Conservation (phyloP, 2,888 invertebrate genomes). For the Peribatodes rhomboidaria region DNA sequence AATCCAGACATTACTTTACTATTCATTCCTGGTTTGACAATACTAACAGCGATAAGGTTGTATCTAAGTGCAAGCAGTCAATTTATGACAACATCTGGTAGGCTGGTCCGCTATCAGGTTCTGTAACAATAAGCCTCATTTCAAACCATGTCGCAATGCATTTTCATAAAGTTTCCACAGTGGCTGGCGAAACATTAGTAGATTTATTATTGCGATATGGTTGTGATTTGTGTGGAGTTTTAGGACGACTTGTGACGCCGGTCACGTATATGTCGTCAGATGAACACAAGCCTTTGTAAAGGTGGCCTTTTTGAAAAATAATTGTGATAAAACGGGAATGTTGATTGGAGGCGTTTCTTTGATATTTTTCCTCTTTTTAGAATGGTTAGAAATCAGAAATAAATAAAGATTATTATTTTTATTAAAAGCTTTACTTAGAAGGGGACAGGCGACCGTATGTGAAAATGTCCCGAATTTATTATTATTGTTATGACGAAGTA, state of each 20-base stretch:
- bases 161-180: neutral
- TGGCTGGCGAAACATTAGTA: neutral
- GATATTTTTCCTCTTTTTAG: conserved; percentile 8
- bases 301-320: conserved; percentile 23
- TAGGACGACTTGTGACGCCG: conserved; percentile 9
- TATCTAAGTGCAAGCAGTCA: conserved; percentile 9
- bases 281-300: conserved; percentile 26
- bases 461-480: too few species aligned
- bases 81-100: conserved; percentile 16
- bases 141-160: neutral
- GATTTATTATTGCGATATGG: conserved; percentile 9
- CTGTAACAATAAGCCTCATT: neutral
- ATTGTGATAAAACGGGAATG: conserved; percentile 17
- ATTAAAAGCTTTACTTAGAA: neutral
- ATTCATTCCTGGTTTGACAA: neutral
- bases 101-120: neutral
- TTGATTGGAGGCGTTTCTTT: conserved; percentile 22
- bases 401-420: neutral
- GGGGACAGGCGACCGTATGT: too few species aligned
- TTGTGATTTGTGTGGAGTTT: neutral
- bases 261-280: conserved; percentile 27
- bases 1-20: neutral
- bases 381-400: neutral
- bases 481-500: too few species aligned
- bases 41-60: conserved; percentile 5